Evolutionary conservation across 2,797 vertebrate genomes (phyloP), one percentile per base, ranked within the genome.

Genomic region (Hipposideros larvatus): DNA sequence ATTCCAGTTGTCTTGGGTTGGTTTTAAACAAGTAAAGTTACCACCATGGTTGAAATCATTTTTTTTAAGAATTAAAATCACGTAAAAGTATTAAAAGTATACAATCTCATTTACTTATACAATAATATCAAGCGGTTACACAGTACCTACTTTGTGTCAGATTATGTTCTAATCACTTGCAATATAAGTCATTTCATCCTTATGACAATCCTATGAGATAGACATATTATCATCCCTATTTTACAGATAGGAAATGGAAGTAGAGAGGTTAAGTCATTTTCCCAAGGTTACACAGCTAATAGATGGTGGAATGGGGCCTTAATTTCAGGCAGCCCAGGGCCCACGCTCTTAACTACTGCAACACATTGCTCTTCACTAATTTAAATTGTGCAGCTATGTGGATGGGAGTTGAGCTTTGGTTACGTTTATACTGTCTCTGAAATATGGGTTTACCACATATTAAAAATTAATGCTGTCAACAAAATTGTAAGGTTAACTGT

Each of bases 21-120:
- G 77, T 95, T 95, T 75, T 70, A 89, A 94, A 84, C 37, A 22
- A 57, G 34, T 86, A 11, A 61, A 95, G 3, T 96, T 74, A 83
- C 59, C 83, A 68, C 65, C 22, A 77, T 34, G 22, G 13, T 53
- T 85, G 65, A 71, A 83, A 65, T 51, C 11, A 61, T 61, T 55
- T 79, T 63, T 65, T 92, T 65, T 37, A 8, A 73, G 53, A 80
- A 55, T 70, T 34, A 82, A 61, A 93, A 73, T 16, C 61, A 41
- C 14, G 24, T 24, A 28, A 73, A 66, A 94, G 7, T 31, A 74
- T 77, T 70, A 82, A 82, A 90, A 61, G 5, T 68, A 4, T 5
- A 22, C 28, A 71, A 68, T 4, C 2, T 63, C 1, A 19, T 92
- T 93, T 93, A 28, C 57, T 77, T 41, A 0, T 68, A 43, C 19